Evolutionary conservation across 2,888 invertebrate species (phyloP).

Genomic region (Tiliacea aurago): DNA sequence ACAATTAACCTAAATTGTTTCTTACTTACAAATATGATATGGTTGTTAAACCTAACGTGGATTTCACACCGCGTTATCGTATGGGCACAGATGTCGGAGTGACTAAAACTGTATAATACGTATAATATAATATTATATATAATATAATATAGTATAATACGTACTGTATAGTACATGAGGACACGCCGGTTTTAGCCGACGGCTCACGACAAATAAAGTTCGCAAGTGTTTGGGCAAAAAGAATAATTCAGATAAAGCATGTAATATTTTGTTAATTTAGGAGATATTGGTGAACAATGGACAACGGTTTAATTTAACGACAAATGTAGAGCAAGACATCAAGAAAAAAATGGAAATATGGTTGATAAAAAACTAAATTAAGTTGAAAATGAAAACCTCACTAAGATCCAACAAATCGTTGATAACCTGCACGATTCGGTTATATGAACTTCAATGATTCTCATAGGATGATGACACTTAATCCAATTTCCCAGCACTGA

Average conservation of each 20-base stretch:
- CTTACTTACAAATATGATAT: constrained; percentile 53
- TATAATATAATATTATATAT: too few relatives aligned
- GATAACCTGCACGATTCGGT: neutral
- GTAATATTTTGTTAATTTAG: constrained; percentile 2
- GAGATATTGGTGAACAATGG: neutral
- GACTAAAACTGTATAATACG: constrained; percentile 13
- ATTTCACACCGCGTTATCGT: constrained; percentile 39
- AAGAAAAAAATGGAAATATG: neutral
- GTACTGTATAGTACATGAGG: constrained; percentile 47
- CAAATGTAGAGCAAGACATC: too few relatives aligned
- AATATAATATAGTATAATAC: too few relatives aligned
- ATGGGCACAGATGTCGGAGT: constrained; percentile 29
- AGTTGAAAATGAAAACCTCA: neutral
- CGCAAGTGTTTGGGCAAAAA: constrained; percentile 41
- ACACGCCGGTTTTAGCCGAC: constrained; percentile 7
- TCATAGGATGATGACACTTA: neutral
- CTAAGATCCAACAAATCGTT: neutral
- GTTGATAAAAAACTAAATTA: neutral
- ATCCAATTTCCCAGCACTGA: neutral
- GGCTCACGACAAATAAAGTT: neutral
- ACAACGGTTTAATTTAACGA: neutral
- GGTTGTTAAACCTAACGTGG: constrained; percentile 41
- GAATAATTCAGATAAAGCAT: constrained; percentile 10
- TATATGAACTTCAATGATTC: neutral
- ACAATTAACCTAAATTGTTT: constrained; percentile 57